Evolutionary conservation across 2,888 invertebrate species (phyloP).

Genomic region (Spisula subtruncata): DNA sequence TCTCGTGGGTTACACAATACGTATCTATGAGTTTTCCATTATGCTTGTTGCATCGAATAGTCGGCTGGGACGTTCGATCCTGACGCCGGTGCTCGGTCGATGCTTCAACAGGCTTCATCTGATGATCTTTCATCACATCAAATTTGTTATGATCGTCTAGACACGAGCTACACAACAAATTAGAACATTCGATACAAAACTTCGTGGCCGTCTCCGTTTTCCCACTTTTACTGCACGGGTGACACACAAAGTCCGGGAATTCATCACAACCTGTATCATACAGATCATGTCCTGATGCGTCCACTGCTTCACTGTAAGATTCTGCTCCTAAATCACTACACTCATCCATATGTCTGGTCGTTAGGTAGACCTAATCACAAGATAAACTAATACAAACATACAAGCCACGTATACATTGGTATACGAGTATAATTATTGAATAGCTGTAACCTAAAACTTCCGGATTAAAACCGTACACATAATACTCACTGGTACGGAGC

Average conservation of each 20-base stretch:
- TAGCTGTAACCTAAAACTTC: no score
- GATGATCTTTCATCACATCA: constrained; percentile 40
- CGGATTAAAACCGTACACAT: no score
- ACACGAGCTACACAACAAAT: constrained; percentile 32
- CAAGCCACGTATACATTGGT: no score
- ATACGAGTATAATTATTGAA: no score
- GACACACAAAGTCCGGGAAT: constrained; percentile 14
- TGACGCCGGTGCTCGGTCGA: background rate
- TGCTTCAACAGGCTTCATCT: constrained; percentile 20
- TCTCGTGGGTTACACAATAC: constrained; percentile 24
- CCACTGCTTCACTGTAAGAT: constrained; percentile 9
- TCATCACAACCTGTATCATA: background rate
- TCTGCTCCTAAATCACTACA: background rate
- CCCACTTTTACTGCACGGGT: background rate
- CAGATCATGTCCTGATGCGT: background rate
- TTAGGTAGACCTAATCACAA: no score
- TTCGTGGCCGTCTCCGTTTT: constrained; percentile 17
- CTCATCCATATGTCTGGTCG: background rate
- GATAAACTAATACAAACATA: no score
- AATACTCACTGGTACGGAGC: no score
- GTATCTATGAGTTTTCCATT: constrained; percentile 29
- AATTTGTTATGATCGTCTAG: constrained; percentile 41
- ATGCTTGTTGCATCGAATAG: constrained; percentile 20
- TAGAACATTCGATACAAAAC: constrained; percentile 28
- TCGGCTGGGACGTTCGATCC: background rate